Conservation (phyloP, 2,888 invertebrate species). For the Pinctada fucata region DNA sequence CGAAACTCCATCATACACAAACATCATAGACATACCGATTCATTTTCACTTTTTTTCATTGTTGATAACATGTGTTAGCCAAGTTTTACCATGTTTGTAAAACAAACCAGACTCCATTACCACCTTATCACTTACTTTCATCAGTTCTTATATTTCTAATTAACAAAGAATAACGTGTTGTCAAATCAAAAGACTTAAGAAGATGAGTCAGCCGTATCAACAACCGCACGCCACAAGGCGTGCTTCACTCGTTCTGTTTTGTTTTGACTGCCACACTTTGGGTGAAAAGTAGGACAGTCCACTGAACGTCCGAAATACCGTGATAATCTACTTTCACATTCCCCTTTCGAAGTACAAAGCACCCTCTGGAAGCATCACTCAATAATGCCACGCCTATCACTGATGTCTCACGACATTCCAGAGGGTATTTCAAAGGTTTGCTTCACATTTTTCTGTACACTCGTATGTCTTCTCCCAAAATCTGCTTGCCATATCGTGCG, state of each 20-base stretch:
- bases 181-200: background rate
- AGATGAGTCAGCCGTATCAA: background rate
- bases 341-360: background rate
- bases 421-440: background rate
- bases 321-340: no score
- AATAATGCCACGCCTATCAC: background rate
- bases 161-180: no score
- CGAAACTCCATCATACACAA: no score
- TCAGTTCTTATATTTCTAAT: no score
- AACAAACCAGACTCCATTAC: no score
- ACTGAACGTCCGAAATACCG: no score
- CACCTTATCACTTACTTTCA: no score
- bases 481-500: background rate
- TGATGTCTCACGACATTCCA: background rate
- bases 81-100: no score
- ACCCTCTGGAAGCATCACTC: background rate
- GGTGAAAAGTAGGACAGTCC: background rate
- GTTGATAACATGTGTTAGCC: no score
- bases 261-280: slow-evolving; percentile 26
- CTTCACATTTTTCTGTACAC: background rate
- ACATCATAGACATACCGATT: no score
- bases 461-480: background rate
- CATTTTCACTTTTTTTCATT: no score
- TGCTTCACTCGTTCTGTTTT: slow-evolving; percentile 1
- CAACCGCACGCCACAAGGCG: background rate